Evolutionary conservation across 1,140 invertebrate genomes (phyloP).

Genomic region (Meloidogyne hapla): DNA sequence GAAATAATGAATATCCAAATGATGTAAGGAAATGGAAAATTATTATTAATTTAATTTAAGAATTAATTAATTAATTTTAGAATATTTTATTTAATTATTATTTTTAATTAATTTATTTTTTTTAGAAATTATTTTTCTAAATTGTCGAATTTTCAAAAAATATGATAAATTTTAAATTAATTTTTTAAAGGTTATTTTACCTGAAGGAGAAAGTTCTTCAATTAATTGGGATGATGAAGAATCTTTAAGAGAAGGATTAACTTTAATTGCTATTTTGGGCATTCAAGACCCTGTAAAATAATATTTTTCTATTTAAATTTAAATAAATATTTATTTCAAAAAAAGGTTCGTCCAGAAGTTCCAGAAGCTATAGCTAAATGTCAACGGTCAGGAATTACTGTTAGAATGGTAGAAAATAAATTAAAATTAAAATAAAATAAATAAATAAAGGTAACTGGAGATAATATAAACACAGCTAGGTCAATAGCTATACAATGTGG

Average conservation of each 20-base stretch:
- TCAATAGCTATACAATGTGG: constrained; percentile 60
- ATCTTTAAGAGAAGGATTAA: constrained; percentile 58
- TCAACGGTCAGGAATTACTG: constrained; percentile 64
- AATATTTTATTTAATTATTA: no score
- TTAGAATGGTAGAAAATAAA: constrained; percentile 60
- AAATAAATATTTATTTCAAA: background rate
- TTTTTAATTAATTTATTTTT: no score
- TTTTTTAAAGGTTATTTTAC: constrained; percentile 26
- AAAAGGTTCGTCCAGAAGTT: constrained; percentile 55
- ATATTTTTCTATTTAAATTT: background rate
- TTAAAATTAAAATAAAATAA: constrained; percentile 49
- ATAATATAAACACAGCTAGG: constrained; percentile 5
- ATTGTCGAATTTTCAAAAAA: no score
- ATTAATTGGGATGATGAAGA: constrained; percentile 64
- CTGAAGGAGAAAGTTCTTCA: constrained; percentile 33
- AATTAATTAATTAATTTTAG: background rate
- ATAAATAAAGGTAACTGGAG: background rate
- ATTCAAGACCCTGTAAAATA: constrained; percentile 63
- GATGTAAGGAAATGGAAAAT: no score
- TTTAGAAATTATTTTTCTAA: no score
- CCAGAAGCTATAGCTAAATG: constrained; percentile 64
- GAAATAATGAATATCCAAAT: constrained; percentile 26
- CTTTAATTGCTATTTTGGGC: constrained; percentile 60
- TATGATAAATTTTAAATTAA: background rate
- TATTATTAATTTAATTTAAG: constrained; percentile 27